Base-by-base conservation (phyloP, 2,888 invertebrate genomes). In the Tyria jacobaeae region DNA sequence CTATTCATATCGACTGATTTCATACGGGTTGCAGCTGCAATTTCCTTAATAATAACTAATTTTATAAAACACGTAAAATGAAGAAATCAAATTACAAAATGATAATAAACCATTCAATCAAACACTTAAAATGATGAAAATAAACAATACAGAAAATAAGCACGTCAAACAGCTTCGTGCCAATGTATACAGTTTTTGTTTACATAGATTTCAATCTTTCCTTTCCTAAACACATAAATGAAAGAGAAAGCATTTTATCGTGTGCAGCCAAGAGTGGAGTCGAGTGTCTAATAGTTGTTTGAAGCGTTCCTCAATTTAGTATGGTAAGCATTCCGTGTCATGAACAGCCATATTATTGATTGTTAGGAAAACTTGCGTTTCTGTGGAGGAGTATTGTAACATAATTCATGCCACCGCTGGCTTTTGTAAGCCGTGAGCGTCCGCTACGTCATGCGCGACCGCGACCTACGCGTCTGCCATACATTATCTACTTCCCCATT, bases 81-180 rank as follows among this genome's bases (percentile, higher is more conserved):
- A 83, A 82, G 79, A 74, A 81, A 83, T 60, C 70, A 80, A 84
- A 82, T 69, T 84, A 87, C 83, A 75, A 86, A 88, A 88, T 81
- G 79, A 87, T 82, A 88, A 79, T 83, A 87, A 90, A 91, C 89
- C 89, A 92, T 90, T 90, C 89, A 91, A 88, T 89, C 80, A 85
- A 91, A 93, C 92, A 93, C 85, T 89, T 80, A 92, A 85, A 85
- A 82, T 83, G 82, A 83, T 83, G 79, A 80, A 84, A 89, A 88
- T 87, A 87, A 89, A 90, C 87, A 89, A 86, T 88, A 92, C 91
- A 92, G 88, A 87, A 89, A 92, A 88, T 88, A 93, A 94, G 93
- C 93, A 93, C 93, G 92, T 91, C 90, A 90, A 94, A 93, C 91
- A 94, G 91, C 92, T 88, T 92, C 92, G 92, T 92, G 91, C 91